phyloP scores from a whole-genome alignment of 2,113 vertebrate species.

The Leiothrix lutea region DNA sequence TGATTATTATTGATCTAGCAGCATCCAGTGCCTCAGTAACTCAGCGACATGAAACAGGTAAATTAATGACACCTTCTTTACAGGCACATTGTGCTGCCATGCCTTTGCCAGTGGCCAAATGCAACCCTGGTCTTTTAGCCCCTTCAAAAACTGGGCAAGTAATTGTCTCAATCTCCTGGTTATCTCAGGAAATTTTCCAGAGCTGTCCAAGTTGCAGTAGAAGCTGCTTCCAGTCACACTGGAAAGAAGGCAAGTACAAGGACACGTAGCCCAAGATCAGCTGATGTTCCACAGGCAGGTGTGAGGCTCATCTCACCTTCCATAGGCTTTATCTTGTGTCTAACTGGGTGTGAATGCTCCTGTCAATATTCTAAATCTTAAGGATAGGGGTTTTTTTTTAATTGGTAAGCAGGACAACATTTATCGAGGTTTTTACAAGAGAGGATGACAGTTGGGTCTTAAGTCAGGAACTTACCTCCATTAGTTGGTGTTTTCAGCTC shows the following conservation, averaged over 20 bases:
- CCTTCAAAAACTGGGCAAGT: neutral
- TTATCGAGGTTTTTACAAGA: neutral
- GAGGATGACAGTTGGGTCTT: neutral
- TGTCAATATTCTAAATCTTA: neutral
- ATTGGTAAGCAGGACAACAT: neutral
- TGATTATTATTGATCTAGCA: neutral
- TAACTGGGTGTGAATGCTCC: neutral
- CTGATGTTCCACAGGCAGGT: neutral
- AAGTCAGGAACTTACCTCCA: neutral
- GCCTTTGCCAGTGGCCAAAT: neutral
- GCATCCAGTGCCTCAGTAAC: neutral
- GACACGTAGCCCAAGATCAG: fast-evolving
- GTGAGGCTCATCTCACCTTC: neutral
- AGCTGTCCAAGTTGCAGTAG: neutral
- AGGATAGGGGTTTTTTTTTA: neutral
- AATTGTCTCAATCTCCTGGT: neutral
- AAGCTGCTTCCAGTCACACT: neutral
- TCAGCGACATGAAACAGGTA: neutral
- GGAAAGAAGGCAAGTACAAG: neutral
- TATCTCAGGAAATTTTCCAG: neutral
- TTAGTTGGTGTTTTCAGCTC: neutral
- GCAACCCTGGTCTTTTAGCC: neutral
- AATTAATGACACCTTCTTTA: neutral
- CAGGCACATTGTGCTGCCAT: neutral
- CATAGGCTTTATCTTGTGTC: neutral